Evolutionary conservation across 1,140 invertebrate genomes (phyloP).

Genomic region (Oncopodura yosiiana): DNA sequence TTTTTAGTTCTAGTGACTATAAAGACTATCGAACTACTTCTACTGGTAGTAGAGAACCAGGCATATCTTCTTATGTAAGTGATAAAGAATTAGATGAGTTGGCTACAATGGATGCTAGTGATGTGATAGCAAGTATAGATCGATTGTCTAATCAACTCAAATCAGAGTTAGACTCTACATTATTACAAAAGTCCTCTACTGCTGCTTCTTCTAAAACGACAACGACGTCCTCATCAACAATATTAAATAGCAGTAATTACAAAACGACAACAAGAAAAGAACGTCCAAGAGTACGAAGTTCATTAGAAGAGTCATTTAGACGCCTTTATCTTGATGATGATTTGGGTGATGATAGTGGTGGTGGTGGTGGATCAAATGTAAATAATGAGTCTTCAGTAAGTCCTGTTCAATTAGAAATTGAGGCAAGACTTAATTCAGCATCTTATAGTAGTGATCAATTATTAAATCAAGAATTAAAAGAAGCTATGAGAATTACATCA

Average conservation of each 20-base stretch:
- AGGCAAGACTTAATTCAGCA: conserved; percentile 12
- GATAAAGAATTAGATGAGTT: conserved; percentile 67
- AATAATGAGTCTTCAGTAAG: conserved; percentile 17
- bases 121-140: conserved; percentile 20
- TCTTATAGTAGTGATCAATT: conserved; percentile 17
- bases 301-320: conserved; percentile 30
- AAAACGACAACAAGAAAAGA: neutral
- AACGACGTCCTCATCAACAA: conserved; percentile 1
- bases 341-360: neutral
- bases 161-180: conserved; percentile 8
- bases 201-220: neutral
- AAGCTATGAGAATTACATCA: conserved; percentile 1
- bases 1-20: conserved; percentile 66
- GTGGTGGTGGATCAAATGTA: neutral
- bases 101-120: conserved; percentile 50
- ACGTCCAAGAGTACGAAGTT: neutral
- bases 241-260: neutral
- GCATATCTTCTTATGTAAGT: conserved; percentile 54
- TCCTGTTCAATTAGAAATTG: conserved; percentile 17
- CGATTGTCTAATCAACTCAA: conserved; percentile 18
- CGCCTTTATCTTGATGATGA: conserved; percentile 25
- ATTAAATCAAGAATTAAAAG: conserved; percentile 19
- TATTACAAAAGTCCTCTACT: neutral
- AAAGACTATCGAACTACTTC: conserved; percentile 61
- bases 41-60: too few species aligned